A percentile compares a stretch with the other conserved stretches of the same genome.
Evolutionary conservation across 2,797 vertebrate genomes (phyloP).

Genomic region (Holocentrus rufus): DNA sequence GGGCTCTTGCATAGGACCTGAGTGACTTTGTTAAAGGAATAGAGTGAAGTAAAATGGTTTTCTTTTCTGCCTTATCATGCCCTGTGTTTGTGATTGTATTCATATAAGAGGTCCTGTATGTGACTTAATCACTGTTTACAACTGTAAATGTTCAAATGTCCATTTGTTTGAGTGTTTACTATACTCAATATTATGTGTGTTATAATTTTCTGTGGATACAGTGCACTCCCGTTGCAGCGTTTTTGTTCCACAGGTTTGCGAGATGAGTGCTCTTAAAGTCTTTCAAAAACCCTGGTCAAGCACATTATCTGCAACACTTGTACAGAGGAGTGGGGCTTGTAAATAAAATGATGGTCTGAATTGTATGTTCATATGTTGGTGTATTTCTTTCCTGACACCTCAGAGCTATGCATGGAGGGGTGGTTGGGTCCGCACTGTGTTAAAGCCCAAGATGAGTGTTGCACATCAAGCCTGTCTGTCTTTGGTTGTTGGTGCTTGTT

Average conservation of each 20-base stretch:
- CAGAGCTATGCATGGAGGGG: conserved; percentile 70
- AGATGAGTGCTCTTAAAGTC: conserved; percentile 67
- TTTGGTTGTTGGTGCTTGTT: conserved; percentile 56
- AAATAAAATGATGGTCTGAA: conserved; percentile 86
- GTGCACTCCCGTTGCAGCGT: conserved; percentile 73
- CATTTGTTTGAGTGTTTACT: conserved; percentile 74
- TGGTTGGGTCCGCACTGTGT: conserved; percentile 51
- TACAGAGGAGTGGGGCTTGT: conserved; percentile 83
- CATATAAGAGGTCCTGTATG: conserved; percentile 72
- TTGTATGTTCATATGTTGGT: conserved; percentile 82
- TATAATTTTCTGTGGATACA: conserved; percentile 72
- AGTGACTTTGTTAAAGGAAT: conserved; percentile 57
- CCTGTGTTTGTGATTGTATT: conserved; percentile 75
- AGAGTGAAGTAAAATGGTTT: conserved; percentile 62
- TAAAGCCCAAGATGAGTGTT: conserved; percentile 53
- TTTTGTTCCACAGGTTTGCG: conserved; percentile 70
- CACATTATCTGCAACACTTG: conserved; percentile 77
- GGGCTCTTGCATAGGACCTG: conserved; percentile 60
- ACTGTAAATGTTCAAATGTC: conserved; percentile 79
- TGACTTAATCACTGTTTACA: conserved; percentile 79
- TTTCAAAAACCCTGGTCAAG: conserved; percentile 69
- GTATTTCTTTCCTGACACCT: conserved; percentile 80
- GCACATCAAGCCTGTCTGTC: conserved; percentile 53
- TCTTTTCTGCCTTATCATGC: conserved; percentile 58
- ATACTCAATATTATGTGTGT: conserved; percentile 76